Conservation (phyloP, 2,797 vertebrate species). For the Falco naumanni region DNA sequence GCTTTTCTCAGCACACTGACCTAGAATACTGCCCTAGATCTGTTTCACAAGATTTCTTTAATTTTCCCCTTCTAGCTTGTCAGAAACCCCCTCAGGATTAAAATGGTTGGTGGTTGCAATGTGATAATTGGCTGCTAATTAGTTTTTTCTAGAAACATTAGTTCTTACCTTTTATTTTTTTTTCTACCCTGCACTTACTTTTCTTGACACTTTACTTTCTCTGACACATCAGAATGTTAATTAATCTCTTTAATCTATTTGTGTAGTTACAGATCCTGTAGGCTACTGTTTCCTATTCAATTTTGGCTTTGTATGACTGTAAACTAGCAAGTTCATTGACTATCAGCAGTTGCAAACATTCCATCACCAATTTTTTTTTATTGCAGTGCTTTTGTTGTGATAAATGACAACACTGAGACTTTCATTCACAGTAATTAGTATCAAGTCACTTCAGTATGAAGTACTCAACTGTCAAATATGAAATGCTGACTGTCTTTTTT, state of each 20-base stretch:
- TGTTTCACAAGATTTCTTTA: background rate
- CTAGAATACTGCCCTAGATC: conserved; percentile 58
- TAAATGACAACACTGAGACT: background rate
- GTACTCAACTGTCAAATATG: background rate
- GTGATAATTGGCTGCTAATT: conserved; percentile 41
- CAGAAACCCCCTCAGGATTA: conserved; percentile 22
- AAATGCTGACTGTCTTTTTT: background rate
- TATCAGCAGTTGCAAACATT: background rate
- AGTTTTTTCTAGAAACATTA: conserved; percentile 22
- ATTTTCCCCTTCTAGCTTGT: background rate
- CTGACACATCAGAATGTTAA: conserved; percentile 17
- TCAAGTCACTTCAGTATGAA: background rate
- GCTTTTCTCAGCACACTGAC: conserved; percentile 9
- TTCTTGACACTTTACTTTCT: background rate
- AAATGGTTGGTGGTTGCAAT: background rate
- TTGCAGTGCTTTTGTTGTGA: background rate
- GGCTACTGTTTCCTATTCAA: background rate
- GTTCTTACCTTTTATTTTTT: background rate
- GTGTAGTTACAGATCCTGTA: background rate
- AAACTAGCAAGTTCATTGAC: background rate
- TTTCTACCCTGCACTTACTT: background rate
- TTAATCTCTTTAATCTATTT: background rate
- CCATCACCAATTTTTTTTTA: background rate
- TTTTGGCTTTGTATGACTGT: background rate
- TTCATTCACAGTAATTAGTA: background rate